phyloP scores from a whole-genome alignment of 2,888 invertebrate genomes.

The Torymus tubicola region DNA sequence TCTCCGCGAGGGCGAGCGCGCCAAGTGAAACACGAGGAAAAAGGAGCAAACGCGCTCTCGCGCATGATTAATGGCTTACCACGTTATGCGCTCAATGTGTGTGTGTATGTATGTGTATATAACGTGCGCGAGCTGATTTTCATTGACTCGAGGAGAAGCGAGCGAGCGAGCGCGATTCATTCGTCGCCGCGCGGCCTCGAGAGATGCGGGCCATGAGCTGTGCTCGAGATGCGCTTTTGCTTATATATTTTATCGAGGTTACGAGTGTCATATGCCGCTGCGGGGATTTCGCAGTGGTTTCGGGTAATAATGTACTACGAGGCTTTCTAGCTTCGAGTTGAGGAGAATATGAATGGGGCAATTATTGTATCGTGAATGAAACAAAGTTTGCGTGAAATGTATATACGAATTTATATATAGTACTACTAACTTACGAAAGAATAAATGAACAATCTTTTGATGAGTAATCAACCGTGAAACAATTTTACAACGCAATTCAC shows the following conservation, averaged over 20 bases:
- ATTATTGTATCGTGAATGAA: too few species aligned
- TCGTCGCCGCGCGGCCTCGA: neutral
- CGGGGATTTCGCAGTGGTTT: neutral
- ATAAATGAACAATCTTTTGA: too few species aligned
- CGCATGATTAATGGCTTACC: conserved; percentile 49
- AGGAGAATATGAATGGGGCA: too few species aligned
- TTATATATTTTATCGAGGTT: conserved; percentile 47
- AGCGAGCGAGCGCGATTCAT: too few species aligned
- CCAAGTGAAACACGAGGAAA: conserved; percentile 49
- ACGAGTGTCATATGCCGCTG: too few species aligned
- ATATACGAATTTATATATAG: too few species aligned
- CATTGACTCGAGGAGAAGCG: conserved; percentile 49
- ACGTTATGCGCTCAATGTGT: conserved; percentile 25
- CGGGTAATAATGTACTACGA: neutral
- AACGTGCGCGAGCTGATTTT: conserved; percentile 35
- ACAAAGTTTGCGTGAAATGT: too few species aligned
- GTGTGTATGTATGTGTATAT: neutral
- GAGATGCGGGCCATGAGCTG: conserved; percentile 2
- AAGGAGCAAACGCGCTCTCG: conserved; percentile 18
- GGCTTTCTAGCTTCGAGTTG: neutral
- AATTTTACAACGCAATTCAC: too few species aligned
- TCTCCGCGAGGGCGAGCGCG: neutral
- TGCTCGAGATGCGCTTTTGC: neutral
- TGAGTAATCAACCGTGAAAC: too few species aligned
- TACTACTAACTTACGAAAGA: too few species aligned